Evolutionary conservation across 1,140 invertebrate species (phyloP).

Genomic region (Lordiphosa mommai): DNA sequence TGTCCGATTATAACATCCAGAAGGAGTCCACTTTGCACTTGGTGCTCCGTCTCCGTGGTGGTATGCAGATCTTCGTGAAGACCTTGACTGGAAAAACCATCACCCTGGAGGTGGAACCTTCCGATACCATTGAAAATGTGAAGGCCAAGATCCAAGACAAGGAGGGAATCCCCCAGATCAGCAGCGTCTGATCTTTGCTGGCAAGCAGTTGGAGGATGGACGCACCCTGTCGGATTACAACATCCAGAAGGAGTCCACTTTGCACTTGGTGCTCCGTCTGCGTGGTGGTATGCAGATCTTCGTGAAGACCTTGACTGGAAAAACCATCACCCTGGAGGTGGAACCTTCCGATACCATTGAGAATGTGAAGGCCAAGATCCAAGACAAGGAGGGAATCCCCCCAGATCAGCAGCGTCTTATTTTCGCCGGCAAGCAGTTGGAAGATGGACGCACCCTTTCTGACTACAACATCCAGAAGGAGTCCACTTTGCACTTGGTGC

Average conservation of each 20-base stretch:
- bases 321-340: constrained; percentile 90
- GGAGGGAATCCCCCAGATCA: constrained; percentile 85
- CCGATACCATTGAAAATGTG: no score
- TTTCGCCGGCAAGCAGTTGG: constrained; percentile 89
- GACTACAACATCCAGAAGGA: constrained; percentile 93
- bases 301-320: constrained; percentile 90
- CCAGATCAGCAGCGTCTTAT: constrained; percentile 89
- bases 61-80: no score
- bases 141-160: no score
- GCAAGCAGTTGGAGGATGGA: constrained; percentile 85
- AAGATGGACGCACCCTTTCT: constrained; percentile 84
- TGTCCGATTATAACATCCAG: no score
- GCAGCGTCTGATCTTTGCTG: constrained; percentile 81
- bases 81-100: no score
- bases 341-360: constrained; percentile 91
- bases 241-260: constrained; percentile 83
- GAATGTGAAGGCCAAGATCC: constrained; percentile 90
- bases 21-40: no score
- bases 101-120: no score
- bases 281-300: constrained; percentile 87
- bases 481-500: constrained; percentile 93
- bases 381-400: constrained; percentile 87
- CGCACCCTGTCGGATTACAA: constrained; percentile 81
- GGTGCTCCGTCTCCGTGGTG: no score
- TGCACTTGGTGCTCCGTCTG: constrained; percentile 83